Conservation (phyloP, 2,113 vertebrate species). For the Synodontis membranacea region DNA sequence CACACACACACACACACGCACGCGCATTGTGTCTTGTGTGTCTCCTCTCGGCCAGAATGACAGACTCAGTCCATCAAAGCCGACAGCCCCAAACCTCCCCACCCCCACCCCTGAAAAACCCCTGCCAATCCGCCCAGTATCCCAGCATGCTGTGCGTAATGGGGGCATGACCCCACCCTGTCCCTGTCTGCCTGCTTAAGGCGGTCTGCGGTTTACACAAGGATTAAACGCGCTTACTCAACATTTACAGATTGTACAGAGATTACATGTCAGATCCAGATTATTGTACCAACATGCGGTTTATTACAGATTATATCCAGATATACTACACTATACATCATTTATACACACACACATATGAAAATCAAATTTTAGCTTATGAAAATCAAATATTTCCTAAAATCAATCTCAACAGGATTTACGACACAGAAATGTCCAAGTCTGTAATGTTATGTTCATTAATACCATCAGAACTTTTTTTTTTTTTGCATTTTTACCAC, state of each 20-base stretch:
- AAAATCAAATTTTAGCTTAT: too few species aligned
- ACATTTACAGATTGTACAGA: constrained; percentile 5
- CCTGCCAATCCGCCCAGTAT: not conserved
- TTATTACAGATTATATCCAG: not conserved
- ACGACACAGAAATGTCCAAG: too few species aligned
- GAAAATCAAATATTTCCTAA: too few species aligned
- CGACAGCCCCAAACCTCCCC: too few species aligned
- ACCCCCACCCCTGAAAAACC: too few species aligned
- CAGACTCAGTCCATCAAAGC: not conserved
- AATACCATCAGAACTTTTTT: too few species aligned
- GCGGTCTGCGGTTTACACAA: not conserved
- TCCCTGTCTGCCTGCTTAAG: constrained; percentile 19
- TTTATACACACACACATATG: not conserved
- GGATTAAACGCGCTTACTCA: not conserved
- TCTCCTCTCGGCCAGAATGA: not conserved
- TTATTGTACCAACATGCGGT: not conserved
- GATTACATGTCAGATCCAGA: not conserved
- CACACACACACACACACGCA: constrained; percentile 24
- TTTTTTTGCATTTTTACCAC: too few species aligned
- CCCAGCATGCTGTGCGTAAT: constrained; percentile 6
- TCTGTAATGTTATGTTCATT: too few species aligned
- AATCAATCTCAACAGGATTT: too few species aligned
- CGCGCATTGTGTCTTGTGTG: not conserved
- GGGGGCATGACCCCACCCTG: constrained; percentile 20
- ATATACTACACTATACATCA: not conserved